Evolutionary conservation across 2,113 vertebrate species (phyloP), one percentile per base, ranked within the genome.

Genomic region (Corythaixoides concolor): DNA sequence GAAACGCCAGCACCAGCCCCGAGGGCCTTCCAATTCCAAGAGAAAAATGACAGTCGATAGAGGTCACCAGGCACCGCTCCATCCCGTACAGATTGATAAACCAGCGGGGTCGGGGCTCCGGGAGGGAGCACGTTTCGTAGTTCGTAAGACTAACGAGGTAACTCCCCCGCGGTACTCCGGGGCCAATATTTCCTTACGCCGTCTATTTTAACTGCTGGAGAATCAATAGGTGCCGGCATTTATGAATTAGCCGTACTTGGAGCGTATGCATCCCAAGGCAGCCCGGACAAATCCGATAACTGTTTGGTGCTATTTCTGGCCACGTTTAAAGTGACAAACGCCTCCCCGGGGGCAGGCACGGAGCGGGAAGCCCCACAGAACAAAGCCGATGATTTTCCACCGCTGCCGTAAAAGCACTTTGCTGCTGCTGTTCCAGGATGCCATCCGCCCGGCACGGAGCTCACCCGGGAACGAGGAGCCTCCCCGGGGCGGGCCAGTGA

Each of bases 61-160:
- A 93, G 97, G 98, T 97, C 97, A 97, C 97, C 81, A 77, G 98
- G 96, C 89, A 74, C 96, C 60, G 97, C 95, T 98, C 97, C 19
- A 95, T 96, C 96, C 95, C 95, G 93, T 87, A 96, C 8, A 97
- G 97, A 98, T 98, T 98, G 98, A 98, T 97, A 97, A 97, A 98
- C 97, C 97, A 96, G 81, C 32, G 89, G 91, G 95, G 97, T 97
- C 97, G 95, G 94, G 93, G 73, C 94, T 92, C 73, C 84, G 8
- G 79, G 72, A 93, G 85, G 66, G 90, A 97, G 92, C 92, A 81
- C 94, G 21, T 63, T 86, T 93, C 92, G 88, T 85, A 97, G 97
- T 97, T 97, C 93, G 72, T 93, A 80, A 97, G 97, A 97, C 96
- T 98, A 98, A 98, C 96, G 97, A 98, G 97, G 95, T 73, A 91